These are phyloP conservation scores for Hyposoter didymator DNA, from an alignment of 2,888 invertebrate species.

Conservation along the genomic window DNA sequence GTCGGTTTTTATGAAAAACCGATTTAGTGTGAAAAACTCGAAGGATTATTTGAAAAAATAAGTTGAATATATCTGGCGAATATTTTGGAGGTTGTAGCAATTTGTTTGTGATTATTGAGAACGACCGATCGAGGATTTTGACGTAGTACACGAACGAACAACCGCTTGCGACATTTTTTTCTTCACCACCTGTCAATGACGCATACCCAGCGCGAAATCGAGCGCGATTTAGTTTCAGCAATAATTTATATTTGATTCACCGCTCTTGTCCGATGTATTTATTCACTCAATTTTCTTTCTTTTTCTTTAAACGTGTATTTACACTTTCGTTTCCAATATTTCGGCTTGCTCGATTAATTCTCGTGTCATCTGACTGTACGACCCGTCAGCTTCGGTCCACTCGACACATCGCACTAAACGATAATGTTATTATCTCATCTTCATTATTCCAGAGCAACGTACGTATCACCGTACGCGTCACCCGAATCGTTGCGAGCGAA, in stretches of 20 bases:
- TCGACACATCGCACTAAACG: slow-evolving; percentile 62
- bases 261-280: background rate
- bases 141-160: background rate
- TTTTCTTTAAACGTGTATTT: background rate
- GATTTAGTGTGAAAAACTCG: slow-evolving; percentile 28
- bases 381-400: slow-evolving; percentile 64
- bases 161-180: slow-evolving; percentile 71
- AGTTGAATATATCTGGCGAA: background rate
- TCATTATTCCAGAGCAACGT: slow-evolving; percentile 50
- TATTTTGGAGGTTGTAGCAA: too few relatives aligned
- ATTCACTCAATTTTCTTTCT: background rate
- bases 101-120: background rate
- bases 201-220: slow-evolving; percentile 67
- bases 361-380: slow-evolving; percentile 13
- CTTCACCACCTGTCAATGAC: slow-evolving; percentile 78
- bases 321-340: background rate
- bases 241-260: slow-evolving; percentile 48
- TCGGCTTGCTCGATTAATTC: background rate
- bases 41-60: background rate
- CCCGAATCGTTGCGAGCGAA: slow-evolving; percentile 6
- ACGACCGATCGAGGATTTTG: slow-evolving; percentile 16
- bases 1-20: slow-evolving; percentile 17
- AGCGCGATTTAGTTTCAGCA: slow-evolving; percentile 43
- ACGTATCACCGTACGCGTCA: slow-evolving; percentile 53
- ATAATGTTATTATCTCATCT: slow-evolving; percentile 72